Base-by-base conservation (phyloP, 2,797 vertebrate genomes). In the Hydrolagus colliei region DNA sequence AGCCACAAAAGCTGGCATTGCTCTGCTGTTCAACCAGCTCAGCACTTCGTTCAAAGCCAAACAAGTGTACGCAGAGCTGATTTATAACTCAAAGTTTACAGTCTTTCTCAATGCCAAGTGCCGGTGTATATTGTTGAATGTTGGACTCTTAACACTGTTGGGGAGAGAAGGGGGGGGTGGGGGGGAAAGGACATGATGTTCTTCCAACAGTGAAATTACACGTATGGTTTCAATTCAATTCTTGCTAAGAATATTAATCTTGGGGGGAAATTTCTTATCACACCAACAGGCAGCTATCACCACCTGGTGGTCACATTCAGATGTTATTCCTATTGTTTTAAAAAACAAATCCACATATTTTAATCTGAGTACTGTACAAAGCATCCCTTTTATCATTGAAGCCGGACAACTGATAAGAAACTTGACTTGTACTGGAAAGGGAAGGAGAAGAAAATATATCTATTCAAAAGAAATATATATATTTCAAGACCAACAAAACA, bases 241-340 rank as follows among this genome's bases (percentile, higher is more conserved):
- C 41, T 0, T 8, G 16, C 20, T 61, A 11, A 52, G n/a, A 71
- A 11, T 71, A 71, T 68, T 52, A 71, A n/a, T 6, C 65, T 41
- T 18, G 13, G 63, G 41, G 71, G 9, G 8, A 59, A 76, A 59
- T 35, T 76, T 20, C 9, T 41, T 20, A 2, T 22, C 52, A 5
- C 20, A 61, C n/a, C 41, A 27, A 41, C 10, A 71, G 79, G 9
- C 65, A 71, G 5, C 18, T 67, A 9, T 35, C 11, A 67, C 79
- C 79, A 84, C 20, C 79, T 84, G 65, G 32, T 84, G 79, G 79
- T 35, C 35, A 77, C 20, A 8, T 71, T 16, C 32, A 35, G 32
- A 18, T 41, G 63, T 35, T 16, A 7, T 71, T 11, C 65, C n/a
- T 5, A 11, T 6, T 71, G 18, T 41, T 65, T 27, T 10, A 0